These are phyloP conservation scores for Vicugna pacos DNA, from an alignment of 2,113 vertebrate species.

Conservation along the genomic window DNA sequence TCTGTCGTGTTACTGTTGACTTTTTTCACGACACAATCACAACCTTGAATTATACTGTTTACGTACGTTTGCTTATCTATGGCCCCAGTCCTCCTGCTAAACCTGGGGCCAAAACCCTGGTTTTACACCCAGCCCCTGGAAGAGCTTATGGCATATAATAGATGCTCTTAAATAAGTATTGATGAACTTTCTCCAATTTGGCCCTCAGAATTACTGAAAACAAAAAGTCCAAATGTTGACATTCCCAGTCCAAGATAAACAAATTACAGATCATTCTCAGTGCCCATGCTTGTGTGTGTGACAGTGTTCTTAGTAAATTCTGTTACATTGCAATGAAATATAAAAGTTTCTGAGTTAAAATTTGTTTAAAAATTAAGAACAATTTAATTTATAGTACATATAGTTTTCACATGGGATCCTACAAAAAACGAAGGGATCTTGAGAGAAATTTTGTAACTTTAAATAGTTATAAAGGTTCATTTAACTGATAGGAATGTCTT, in stretches of 20 bases:
- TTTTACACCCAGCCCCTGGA: not conserved
- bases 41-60: not conserved
- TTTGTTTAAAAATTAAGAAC: not conserved
- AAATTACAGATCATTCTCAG: not conserved
- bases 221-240: not conserved
- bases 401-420: not conserved
- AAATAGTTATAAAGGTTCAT: not conserved
- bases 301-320: not conserved
- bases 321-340: not conserved
- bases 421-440: not conserved
- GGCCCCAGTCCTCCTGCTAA: not conserved
- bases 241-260: not conserved
- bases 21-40: not conserved
- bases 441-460: not conserved
- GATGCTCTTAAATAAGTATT: not conserved
- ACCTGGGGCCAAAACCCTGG: not conserved
- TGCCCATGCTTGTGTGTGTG: not conserved
- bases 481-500: not conserved
- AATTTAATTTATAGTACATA: not conserved
- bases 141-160: not conserved
- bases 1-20: not conserved
- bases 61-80: not conserved
- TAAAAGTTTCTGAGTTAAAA: not conserved
- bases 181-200: not conserved
- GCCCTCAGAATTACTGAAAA: not conserved